Conservation (phyloP, 2,888 invertebrate genomes). For the Ormyrus labotus region DNA sequence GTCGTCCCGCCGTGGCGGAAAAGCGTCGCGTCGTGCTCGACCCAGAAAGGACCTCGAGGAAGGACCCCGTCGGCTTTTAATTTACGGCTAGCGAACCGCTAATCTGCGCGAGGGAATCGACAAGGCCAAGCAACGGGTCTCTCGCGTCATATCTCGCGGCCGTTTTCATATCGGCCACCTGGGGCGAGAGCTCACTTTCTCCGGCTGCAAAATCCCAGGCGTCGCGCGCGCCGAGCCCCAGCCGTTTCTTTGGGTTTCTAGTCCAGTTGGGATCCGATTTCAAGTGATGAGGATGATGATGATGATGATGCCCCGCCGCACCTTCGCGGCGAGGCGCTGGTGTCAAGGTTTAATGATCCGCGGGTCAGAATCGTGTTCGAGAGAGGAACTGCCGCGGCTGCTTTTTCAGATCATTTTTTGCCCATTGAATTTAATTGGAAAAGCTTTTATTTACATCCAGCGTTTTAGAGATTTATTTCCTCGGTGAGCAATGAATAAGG, state of each 20-base stretch:
- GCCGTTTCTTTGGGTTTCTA: no score
- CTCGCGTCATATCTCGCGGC: slow-evolving; percentile 32
- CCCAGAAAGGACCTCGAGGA: slow-evolving; percentile 17
- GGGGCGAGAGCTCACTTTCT: slow-evolving; percentile 46
- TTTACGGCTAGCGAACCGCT: slow-evolving; percentile 31
- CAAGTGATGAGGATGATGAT: no score
- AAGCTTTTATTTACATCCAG: no score
- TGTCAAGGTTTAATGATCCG: background rate
- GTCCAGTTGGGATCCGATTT: no score
- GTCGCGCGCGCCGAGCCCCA: no score
- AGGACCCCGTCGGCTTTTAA: slow-evolving; percentile 28
- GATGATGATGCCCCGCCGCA: background rate
- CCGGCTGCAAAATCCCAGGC: slow-evolving; percentile 9
- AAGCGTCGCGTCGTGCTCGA: slow-evolving; percentile 19
- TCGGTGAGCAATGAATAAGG: no score
- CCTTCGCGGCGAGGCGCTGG: background rate
- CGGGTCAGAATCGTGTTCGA: background rate
- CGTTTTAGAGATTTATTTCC: no score
- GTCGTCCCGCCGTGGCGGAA: background rate
- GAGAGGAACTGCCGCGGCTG: no score
- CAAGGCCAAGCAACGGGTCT: slow-evolving; percentile 46
- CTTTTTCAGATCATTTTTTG: no score
- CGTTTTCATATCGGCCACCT: slow-evolving; percentile 48
- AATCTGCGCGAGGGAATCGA: slow-evolving; percentile 37
- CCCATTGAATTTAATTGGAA: no score